phyloP scores from a whole-genome alignment of 1,140 invertebrate species.

The Babylonia areolata region DNA sequence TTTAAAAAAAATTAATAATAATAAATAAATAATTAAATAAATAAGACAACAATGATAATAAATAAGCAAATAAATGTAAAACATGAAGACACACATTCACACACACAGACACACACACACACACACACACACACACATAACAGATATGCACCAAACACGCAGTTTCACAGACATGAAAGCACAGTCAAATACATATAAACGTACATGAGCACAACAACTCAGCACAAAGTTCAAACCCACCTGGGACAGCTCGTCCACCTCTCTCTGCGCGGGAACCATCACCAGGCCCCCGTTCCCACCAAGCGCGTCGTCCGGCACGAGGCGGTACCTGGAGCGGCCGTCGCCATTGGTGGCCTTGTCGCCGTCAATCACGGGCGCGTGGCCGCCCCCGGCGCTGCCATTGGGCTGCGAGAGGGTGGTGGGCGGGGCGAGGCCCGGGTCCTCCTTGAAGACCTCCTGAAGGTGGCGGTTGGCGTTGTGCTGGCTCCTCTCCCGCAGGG shows the following conservation, averaged over 20 bases:
- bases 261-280: not conserved
- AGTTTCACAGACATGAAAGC: not conserved
- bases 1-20: too few species aligned
- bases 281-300: too few species aligned
- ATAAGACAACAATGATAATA: too few species aligned
- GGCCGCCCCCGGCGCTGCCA: not conserved
- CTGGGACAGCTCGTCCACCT: slow-evolving; percentile 52
- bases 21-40: too few species aligned
- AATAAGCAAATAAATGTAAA: too few species aligned
- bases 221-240: slow-evolving; percentile 42
- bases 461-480: slow-evolving; percentile 51
- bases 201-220: not conserved
- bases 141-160: not conserved
- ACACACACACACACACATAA: too few species aligned
- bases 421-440: not conserved
- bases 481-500: slow-evolving; percentile 49
- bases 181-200: not conserved
- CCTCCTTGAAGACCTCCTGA: slow-evolving; percentile 38
- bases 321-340: not conserved
- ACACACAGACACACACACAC: too few species aligned
- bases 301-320: not conserved
- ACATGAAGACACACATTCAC: too few species aligned
- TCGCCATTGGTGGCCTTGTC: not conserved
- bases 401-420: slow-evolving; percentile 8
- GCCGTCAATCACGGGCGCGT: not conserved